phyloP scores from a whole-genome alignment of 2,113 vertebrate species.

The Gavia stellata region DNA sequence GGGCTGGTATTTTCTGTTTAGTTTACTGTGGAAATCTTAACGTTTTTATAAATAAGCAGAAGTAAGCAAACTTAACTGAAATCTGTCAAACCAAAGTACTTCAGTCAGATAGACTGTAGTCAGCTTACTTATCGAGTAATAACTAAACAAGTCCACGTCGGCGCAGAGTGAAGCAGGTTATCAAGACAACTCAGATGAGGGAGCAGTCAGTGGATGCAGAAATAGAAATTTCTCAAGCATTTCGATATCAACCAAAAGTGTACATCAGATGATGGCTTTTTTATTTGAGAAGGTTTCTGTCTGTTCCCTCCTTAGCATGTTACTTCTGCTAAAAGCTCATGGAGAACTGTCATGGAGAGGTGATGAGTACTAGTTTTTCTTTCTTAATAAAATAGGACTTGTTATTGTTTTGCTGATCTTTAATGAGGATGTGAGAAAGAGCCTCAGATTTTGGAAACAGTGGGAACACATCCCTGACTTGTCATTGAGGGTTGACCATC shows the following conservation, averaged over 20 bases:
- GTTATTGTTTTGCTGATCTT: not conserved
- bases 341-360: not conserved
- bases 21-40: not conserved
- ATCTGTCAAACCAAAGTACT: not conserved
- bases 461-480: not conserved
- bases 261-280: not conserved
- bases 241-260: not conserved
- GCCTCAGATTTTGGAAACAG: not conserved
- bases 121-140: not conserved
- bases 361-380: not conserved
- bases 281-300: not conserved
- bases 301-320: not conserved
- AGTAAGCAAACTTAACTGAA: not conserved
- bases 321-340: not conserved
- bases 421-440: not conserved
- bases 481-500: not conserved
- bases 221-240: not conserved
- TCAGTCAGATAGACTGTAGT: not conserved
- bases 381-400: not conserved
- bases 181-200: not conserved
- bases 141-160: not conserved
- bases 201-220: not conserved
- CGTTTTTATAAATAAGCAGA: not conserved
- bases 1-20: not conserved
- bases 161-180: not conserved